These are phyloP conservation scores for Neomicropteryx cornuta DNA, from an alignment of 1,140 invertebrate genomes.

Conservation along the genomic window DNA sequence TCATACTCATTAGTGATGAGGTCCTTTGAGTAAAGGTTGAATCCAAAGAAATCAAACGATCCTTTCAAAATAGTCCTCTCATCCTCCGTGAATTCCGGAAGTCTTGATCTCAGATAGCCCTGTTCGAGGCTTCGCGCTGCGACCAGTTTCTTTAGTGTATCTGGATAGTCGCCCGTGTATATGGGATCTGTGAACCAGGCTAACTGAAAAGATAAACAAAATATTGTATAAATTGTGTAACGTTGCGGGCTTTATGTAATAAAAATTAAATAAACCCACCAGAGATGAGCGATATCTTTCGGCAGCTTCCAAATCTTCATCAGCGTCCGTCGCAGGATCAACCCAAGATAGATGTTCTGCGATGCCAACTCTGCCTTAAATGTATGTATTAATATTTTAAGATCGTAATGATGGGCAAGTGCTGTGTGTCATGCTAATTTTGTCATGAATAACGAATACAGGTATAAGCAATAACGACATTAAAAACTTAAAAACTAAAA, in stretches of 20 bases:
- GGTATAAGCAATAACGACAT: too few species aligned
- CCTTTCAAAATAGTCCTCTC: slow-evolving; percentile 40
- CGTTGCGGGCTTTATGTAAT: not conserved
- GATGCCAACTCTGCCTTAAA: slow-evolving; percentile 39
- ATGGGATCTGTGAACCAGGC: slow-evolving; percentile 23
- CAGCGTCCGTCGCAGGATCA: slow-evolving; percentile 26
- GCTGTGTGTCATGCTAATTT: too few species aligned
- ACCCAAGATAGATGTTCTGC: slow-evolving; percentile 36
- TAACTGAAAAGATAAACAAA: slow-evolving; percentile 14
- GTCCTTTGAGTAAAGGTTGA: slow-evolving; percentile 16
- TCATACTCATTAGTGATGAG: too few species aligned
- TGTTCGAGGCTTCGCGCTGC: slow-evolving; percentile 21
- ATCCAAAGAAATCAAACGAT: slow-evolving; percentile 25
- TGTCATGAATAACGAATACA: too few species aligned
- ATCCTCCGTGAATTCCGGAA: slow-evolving; percentile 19
- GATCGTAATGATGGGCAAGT: too few species aligned
- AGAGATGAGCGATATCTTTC: slow-evolving; percentile 11
- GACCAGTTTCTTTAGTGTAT: slow-evolving; percentile 20
- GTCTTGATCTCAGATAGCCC: slow-evolving; percentile 20
- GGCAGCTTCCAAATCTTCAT: slow-evolving; percentile 34
- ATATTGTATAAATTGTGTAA: not conserved
- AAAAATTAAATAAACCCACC: not conserved
- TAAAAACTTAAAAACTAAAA: too few species aligned
- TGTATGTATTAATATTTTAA: not conserved
- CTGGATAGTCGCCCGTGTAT: slow-evolving; percentile 24